Base-by-base conservation (phyloP, 2,888 invertebrate genomes). In the Catocala sponsa region DNA sequence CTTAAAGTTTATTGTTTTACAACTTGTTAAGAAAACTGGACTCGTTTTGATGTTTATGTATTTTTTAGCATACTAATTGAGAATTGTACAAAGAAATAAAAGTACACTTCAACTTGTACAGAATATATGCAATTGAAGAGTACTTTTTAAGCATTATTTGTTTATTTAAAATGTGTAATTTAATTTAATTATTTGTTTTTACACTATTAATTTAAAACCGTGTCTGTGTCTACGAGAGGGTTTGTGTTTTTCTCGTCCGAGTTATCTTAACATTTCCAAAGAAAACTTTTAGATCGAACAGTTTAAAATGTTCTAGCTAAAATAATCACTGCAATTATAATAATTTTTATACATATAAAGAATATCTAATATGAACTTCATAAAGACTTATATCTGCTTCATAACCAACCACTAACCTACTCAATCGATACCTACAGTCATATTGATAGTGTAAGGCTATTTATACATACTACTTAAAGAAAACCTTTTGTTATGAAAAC, bases 371-470 rank as follows among this genome's bases (percentile, higher is more conserved):
- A 79, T 75, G 72, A 80, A 80, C 74, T 78, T 73, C 68, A 78
- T 74, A 78, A 78, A 74, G 75, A 84, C 74, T 57, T 59, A 82
- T 83, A 83, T 83, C 81, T 82, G 83, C 80, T 82, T 85, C 80
- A 82, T 91, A 90, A 85, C 83, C 87, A 78, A 82, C 84, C 86
- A 88, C 59, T 67, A 50, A 66, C 84, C 82, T 89, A 89, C 84
- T 86, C 89, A 89, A 82, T 87, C 85, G 80, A 86, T 87, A 88
- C 84, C 81, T 85, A 87, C 92, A 91, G 91, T 87, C 84, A 82
- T 92, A 89, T 87, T 83, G 83, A 88, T 92, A 94, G 89, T 82
- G 72, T 94, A 93, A 94, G 94, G 81, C 89, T 93, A 93, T 94
- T 92, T 94, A 94, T 93, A 92, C 91, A 89, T 90, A 88, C 82